Conservation (phyloP, 2,113 vertebrate species). For the Oreotrochilus melanogaster region DNA sequence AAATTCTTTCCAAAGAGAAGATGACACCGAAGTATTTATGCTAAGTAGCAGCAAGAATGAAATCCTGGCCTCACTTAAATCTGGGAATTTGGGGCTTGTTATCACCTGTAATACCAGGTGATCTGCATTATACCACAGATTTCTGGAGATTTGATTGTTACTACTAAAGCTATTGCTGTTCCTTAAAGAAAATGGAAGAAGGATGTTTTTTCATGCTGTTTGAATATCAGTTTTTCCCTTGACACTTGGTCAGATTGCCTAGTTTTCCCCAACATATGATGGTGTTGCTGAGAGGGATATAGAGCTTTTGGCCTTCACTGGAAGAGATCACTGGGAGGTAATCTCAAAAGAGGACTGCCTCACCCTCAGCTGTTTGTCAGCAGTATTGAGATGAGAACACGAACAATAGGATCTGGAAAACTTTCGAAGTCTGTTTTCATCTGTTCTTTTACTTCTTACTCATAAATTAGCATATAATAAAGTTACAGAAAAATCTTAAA, state of each 20-base stretch:
- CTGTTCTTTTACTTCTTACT: background rate
- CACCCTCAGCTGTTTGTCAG: background rate
- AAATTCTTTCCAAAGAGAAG: background rate
- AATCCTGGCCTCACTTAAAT: background rate
- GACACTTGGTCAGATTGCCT: background rate
- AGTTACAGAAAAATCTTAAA: background rate
- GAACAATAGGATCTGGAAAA: background rate
- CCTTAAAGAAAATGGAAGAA: background rate
- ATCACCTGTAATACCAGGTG: background rate
- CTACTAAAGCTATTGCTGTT: background rate
- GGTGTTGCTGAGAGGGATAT: background rate
- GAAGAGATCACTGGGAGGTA: background rate
- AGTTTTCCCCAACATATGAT: background rate
- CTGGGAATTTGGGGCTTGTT: background rate
- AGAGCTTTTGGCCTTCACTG: background rate
- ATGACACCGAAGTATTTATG: background rate
- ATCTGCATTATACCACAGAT: background rate
- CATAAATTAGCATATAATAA: background rate
- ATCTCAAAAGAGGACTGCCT: background rate
- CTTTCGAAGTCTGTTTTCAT: background rate
- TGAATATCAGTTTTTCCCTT: background rate
- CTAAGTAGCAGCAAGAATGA: background rate
- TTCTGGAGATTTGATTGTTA: background rate
- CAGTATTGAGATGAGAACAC: background rate
- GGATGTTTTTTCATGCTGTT: background rate